Evolutionary conservation across 2,888 invertebrate genomes (phyloP).

Genomic region (Cataglyphis cursor): DNA sequence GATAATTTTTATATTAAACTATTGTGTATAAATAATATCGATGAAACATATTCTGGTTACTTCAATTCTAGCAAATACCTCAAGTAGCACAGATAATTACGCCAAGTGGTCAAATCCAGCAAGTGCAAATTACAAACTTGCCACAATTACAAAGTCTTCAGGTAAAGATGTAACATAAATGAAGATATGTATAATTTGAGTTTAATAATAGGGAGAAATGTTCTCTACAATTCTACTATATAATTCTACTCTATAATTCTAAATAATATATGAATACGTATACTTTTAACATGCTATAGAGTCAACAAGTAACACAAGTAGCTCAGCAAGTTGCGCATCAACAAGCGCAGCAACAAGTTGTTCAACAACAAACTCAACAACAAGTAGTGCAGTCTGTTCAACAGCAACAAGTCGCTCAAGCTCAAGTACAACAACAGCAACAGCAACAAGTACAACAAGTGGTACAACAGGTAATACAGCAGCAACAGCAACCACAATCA

Average conservation of each 20-base stretch:
- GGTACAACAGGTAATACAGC: slow-evolving; percentile 77
- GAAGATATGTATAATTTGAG: not conserved
- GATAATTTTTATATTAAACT: not conserved
- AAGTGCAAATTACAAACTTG: slow-evolving; percentile 93
- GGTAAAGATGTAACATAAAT: slow-evolving; percentile 72
- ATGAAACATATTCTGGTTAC: slow-evolving; percentile 33
- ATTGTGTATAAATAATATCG: not conserved
- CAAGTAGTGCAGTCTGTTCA: slow-evolving; percentile 79
- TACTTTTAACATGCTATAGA: slow-evolving; percentile 68
- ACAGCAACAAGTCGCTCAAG: slow-evolving; percentile 78
- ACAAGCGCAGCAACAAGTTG: slow-evolving; percentile 81
- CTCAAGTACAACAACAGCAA: slow-evolving; percentile 79
- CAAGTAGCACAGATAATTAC: slow-evolving; percentile 95
- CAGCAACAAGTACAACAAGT: slow-evolving; percentile 80
- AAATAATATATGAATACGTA: not conserved
- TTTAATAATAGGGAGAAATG: not conserved
- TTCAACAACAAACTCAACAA: slow-evolving; percentile 79
- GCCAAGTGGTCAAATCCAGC: slow-evolving; percentile 95
- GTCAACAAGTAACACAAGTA: slow-evolving; percentile 83
- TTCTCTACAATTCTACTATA: not conserved
- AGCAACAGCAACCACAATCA: slow-evolving; percentile 78
- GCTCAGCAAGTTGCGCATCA: slow-evolving; percentile 78
- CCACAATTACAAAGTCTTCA: slow-evolving; percentile 86
- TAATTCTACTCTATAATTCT: not conserved
- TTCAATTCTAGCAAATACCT: slow-evolving; percentile 88